Conservation (phyloP, 1,140 invertebrate genomes). For the Wasmannia auropunctata region DNA sequence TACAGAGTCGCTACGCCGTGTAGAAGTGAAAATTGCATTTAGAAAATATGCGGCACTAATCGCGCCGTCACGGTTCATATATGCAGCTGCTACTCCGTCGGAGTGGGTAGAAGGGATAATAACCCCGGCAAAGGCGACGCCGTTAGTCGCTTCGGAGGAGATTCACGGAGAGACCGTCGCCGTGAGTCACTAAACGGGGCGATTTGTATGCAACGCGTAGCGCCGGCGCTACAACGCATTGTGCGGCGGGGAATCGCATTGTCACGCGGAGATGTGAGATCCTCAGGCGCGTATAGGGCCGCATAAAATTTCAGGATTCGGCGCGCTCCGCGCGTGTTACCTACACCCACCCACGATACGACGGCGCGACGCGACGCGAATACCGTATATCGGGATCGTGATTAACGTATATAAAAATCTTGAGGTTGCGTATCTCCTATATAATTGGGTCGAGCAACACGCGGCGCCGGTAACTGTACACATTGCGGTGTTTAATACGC, state of each 20-base stretch:
- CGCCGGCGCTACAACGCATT: constrained; percentile 71
- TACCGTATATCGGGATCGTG: neutral
- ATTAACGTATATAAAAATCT: neutral
- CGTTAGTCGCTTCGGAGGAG: neutral
- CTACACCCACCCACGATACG: neutral
- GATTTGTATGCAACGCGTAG: constrained; percentile 58
- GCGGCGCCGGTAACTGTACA: constrained; percentile 19
- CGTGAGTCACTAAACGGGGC: constrained; percentile 56
- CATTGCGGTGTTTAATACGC: constrained; percentile 25
- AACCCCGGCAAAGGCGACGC: constrained; percentile 18
- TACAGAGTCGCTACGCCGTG: constrained; percentile 5
- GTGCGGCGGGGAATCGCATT: constrained; percentile 64
- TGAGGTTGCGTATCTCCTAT: neutral
- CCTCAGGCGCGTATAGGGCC: neutral
- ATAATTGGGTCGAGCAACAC: neutral
- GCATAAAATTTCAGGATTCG: constrained; percentile 25
- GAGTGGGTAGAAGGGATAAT: constrained; percentile 27
- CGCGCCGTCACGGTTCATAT: constrained; percentile 43
- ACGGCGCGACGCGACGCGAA: neutral
- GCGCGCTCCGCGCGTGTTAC: neutral
- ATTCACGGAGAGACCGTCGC: constrained; percentile 42
- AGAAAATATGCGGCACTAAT: constrained; percentile 51
- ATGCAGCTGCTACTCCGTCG: constrained; percentile 6
- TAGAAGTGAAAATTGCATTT: constrained; percentile 46
- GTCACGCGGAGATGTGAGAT: constrained; percentile 56